Percentiles rank a stretch among this genome's conserved stretches.
Conservation (phyloP, 1,140 invertebrate genomes). For the Drosophila tani region DNA sequence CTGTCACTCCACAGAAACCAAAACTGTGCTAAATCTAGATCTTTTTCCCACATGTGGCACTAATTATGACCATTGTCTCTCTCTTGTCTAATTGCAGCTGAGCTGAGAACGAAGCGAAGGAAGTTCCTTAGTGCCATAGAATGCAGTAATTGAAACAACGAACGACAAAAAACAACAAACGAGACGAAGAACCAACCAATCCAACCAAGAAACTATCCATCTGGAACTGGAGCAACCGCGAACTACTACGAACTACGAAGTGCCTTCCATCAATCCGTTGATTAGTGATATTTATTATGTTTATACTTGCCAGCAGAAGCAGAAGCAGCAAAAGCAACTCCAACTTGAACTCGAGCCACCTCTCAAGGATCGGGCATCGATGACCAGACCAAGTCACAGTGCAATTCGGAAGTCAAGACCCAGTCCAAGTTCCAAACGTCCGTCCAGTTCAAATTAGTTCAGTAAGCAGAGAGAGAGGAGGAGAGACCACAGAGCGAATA, state of each 20-base stretch:
- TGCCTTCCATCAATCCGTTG: constrained; percentile 68
- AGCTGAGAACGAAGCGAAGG: constrained; percentile 50
- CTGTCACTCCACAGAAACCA: background rate
- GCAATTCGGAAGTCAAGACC: constrained; percentile 16
- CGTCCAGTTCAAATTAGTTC: constrained; percentile 62
- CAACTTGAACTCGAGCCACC: constrained; percentile 19
- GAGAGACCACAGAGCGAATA: constrained; percentile 33
- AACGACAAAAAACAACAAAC: constrained; percentile 8
- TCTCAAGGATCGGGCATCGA: constrained; percentile 28
- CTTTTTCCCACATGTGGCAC: constrained; percentile 16
- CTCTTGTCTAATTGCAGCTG: constrained; percentile 30
- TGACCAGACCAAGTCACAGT: constrained; percentile 47
- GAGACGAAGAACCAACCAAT: constrained; percentile 11
- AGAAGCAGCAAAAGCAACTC: constrained; percentile 16
- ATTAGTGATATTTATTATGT: constrained; percentile 81
- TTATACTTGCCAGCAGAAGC: constrained; percentile 65
- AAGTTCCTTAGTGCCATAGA: constrained; percentile 83
- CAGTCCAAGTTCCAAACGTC: constrained; percentile 17
- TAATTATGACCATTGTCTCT: constrained; percentile 35
- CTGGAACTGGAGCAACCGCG: constrained; percentile 21
- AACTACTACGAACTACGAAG: constrained; percentile 47
- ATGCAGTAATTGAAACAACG: constrained; percentile 66
- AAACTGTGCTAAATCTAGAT: constrained; percentile 1
- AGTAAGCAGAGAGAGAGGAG: constrained; percentile 27
- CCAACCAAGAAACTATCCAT: constrained; percentile 33